Evolutionary conservation across 1,140 invertebrate species (phyloP), one percentile per base, ranked within the genome.

Genomic region (Aethina tumida): DNA sequence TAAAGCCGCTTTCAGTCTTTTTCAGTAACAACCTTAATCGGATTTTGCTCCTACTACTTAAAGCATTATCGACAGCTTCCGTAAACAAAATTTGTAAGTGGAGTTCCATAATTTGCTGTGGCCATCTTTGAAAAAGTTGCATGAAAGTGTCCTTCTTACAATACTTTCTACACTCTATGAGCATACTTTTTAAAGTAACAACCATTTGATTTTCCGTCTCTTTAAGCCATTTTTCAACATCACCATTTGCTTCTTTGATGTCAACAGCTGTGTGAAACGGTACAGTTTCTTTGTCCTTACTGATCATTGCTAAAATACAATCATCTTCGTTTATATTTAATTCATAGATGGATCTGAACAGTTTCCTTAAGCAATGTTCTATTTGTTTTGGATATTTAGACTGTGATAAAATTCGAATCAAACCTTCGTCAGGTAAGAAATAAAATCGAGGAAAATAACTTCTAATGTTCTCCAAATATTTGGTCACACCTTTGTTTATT

Each of bases 351-450:
- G 12, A 8, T 24, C 22, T 24, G 22, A 12, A 12, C 22, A 24
- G 22, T 12, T 8, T 24, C 22, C 13, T 31, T 16, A 12, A 12
- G 27, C 14, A 7, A 29, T 29, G 80, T 18, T 90, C 66, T 83
- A 1, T 85, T 84, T 81, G 73, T 16, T 75, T 53, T 1, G 79
- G 84, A 65, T 92, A 84, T 62, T 87, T 90, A 1, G 81, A 77
- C 67, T 92, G 84, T 1, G 86, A 91, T 29, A 93, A 65, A 53
- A 93, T 92, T 63, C 91, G 85, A 15, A 94, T 67, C 73, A 96
- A 81, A 67, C 95, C 91, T 52, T 93, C 85, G 56, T 94, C 92
- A 5, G 90, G 92, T 22, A 96, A 65, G 52, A 95, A 95, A 65
- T 92, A 95, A 56, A 96, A 90, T 56, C 90, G 70, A 0, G 89